Evolutionary conservation across 1,140 invertebrate genomes (phyloP).

Genomic region (Anastatus disparis): DNA sequence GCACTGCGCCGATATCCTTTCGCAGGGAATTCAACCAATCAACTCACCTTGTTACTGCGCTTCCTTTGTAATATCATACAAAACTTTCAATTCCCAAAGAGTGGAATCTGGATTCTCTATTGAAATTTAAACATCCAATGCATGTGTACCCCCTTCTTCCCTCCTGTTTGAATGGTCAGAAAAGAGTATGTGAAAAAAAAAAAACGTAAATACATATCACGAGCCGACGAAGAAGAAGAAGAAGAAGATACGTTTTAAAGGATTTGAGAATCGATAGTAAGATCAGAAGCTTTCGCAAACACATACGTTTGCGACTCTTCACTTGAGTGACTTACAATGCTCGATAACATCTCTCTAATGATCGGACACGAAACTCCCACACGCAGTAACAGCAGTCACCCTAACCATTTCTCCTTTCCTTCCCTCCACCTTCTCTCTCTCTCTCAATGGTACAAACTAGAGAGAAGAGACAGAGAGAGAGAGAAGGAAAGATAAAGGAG

Average conservation of each 20-base stretch:
- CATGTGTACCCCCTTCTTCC: not conserved
- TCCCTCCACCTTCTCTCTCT: not conserved
- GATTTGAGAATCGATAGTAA: conserved; percentile 25
- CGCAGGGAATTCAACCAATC: not conserved
- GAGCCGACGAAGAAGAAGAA: not conserved
- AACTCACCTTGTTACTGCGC: conserved; percentile 12
- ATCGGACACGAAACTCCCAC: conserved; percentile 61
- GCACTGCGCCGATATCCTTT: not conserved
- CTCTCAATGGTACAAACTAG: not conserved
- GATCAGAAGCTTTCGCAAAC: conserved; percentile 3
- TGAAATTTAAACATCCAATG: not conserved
- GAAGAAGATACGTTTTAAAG: conserved; percentile 13
- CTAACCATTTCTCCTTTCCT: not conserved
- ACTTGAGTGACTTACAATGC: conserved; percentile 60
- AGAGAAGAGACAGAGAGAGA: conserved; percentile 11
- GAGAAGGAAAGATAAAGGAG: too few relatives aligned
- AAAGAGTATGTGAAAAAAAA: too few relatives aligned
- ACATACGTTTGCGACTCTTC: conserved; percentile 42
- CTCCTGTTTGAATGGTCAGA: not conserved
- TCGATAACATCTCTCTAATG: conserved; percentile 63
- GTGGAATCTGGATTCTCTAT: not conserved
- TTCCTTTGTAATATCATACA: conserved; percentile 27
- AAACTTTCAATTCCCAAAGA: conserved; percentile 1
- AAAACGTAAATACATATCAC: not conserved
- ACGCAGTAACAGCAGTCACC: conserved; percentile 31